Percentiles rank a stretch among this genome's conserved stretches.
phyloP scores from a whole-genome alignment of 1,140 invertebrate species.

The Planococcus citri region DNA sequence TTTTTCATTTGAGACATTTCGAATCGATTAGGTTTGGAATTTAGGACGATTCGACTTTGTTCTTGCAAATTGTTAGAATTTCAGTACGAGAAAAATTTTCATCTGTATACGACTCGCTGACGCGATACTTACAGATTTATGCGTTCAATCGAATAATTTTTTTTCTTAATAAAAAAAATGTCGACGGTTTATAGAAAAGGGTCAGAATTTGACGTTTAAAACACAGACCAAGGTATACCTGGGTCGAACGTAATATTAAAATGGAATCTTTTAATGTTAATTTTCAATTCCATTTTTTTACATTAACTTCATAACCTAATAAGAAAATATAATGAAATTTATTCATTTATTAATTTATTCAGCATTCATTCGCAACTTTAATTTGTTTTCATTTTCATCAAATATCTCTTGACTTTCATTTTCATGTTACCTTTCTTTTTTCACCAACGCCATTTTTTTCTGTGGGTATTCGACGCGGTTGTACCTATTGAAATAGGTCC shows the following conservation, averaged over 20 bases:
- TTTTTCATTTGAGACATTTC: conserved; percentile 4
- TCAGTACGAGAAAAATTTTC: not conserved
- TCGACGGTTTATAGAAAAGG: too few relatives aligned
- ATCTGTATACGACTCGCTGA: not conserved
- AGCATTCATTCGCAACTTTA: not conserved
- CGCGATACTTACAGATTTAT: not conserved
- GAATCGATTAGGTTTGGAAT: not conserved
- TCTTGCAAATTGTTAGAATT: too few relatives aligned
- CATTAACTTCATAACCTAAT: not conserved
- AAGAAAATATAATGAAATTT: not conserved
- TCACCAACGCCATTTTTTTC: not conserved
- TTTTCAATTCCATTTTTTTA: not conserved
- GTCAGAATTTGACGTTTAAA: too few relatives aligned
- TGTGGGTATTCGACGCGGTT: not conserved
- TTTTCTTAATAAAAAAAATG: not conserved
- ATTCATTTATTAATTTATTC: conserved; percentile 8
- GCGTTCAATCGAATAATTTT: not conserved
- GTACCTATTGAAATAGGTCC: too few relatives aligned
- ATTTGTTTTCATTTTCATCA: not conserved
- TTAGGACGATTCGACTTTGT: not conserved
- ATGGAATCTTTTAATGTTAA: not conserved
- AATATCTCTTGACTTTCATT: not conserved
- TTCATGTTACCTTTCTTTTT: not conserved
- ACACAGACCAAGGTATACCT: too few relatives aligned
- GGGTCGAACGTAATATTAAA: too few relatives aligned